Conservation (phyloP, 2,113 vertebrate genomes). For the Rhineura floridana region DNA sequence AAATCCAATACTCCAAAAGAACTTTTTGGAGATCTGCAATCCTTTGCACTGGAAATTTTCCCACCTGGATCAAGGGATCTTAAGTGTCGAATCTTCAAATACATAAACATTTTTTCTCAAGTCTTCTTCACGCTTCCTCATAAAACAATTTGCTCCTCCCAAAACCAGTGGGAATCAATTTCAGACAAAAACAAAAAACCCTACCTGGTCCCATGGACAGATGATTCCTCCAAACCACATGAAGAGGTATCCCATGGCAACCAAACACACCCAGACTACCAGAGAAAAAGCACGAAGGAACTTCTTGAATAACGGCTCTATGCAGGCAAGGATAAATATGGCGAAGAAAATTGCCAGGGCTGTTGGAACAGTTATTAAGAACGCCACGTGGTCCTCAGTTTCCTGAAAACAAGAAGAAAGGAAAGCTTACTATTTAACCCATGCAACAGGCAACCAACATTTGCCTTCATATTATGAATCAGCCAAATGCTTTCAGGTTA, state of each 20-base stretch:
- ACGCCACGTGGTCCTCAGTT: constrained; percentile 91
- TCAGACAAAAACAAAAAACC: constrained; percentile 25
- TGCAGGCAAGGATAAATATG: constrained; percentile 95
- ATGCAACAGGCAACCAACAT: background rate
- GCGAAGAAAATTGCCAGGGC: constrained; percentile 95
- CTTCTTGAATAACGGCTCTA: constrained; percentile 96
- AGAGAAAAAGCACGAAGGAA: constrained; percentile 92
- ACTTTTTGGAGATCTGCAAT: background rate
- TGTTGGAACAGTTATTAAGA: constrained; percentile 95
- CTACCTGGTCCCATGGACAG: constrained; percentile 98
- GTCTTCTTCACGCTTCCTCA: background rate
- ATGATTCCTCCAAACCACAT: constrained; percentile 96
- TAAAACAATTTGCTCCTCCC: background rate
- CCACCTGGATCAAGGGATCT: background rate
- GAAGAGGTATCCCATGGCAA: constrained; percentile 97
- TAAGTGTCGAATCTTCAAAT: background rate
- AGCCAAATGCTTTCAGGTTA: background rate
- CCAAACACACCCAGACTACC: constrained; percentile 94
- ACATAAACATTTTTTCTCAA: background rate
- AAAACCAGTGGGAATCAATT: background rate
- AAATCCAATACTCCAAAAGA: background rate
- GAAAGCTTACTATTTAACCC: constrained; percentile 40
- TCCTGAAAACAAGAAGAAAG: constrained; percentile 78
- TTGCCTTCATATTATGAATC: background rate
- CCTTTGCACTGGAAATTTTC: background rate